A percentile compares a stretch with the other conserved stretches of the same genome.
phyloP scores from a whole-genome alignment of 1,140 invertebrate species.

The Danaus plexippus region DNA sequence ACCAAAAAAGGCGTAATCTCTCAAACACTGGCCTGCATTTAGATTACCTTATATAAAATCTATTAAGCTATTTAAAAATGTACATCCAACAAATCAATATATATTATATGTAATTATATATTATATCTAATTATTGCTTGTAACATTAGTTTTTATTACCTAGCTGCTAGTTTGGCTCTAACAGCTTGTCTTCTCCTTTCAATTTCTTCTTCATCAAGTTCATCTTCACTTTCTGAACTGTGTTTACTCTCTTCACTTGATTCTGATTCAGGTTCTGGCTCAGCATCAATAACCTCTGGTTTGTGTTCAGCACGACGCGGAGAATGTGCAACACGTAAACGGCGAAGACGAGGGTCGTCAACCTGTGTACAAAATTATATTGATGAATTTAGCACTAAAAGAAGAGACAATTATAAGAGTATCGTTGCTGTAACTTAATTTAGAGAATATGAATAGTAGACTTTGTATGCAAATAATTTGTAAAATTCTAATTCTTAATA shows the following conservation, averaged over 20 bases:
- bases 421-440: too few relatives aligned
- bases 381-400: not conserved
- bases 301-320: slow-evolving; percentile 65
- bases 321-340: slow-evolving; percentile 71
- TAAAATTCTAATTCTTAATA: too few relatives aligned
- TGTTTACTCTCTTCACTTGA: slow-evolving; percentile 42
- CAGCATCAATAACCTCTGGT: slow-evolving; percentile 74
- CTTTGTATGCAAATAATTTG: too few relatives aligned
- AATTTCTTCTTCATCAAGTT: slow-evolving; percentile 82
- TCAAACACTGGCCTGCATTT: too few relatives aligned
- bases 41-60: too few relatives aligned
- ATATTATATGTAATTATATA: too few relatives aligned
- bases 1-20: too few relatives aligned
- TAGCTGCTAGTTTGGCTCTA: slow-evolving; percentile 59
- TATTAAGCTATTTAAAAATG: too few relatives aligned
- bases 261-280: slow-evolving; percentile 69
- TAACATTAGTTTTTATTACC: slow-evolving; percentile 27
- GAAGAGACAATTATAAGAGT: not conserved
- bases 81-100: too few relatives aligned
- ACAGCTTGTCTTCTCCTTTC: slow-evolving; percentile 83
- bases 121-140: too few relatives aligned
- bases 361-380: slow-evolving; percentile 43
- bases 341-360: slow-evolving; percentile 84
- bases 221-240: slow-evolving; percentile 79
- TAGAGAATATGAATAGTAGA: too few relatives aligned